These are phyloP conservation scores for Hofmannophila pseudospretella DNA, from an alignment of 2,888 invertebrate species.

Conservation along the genomic window DNA sequence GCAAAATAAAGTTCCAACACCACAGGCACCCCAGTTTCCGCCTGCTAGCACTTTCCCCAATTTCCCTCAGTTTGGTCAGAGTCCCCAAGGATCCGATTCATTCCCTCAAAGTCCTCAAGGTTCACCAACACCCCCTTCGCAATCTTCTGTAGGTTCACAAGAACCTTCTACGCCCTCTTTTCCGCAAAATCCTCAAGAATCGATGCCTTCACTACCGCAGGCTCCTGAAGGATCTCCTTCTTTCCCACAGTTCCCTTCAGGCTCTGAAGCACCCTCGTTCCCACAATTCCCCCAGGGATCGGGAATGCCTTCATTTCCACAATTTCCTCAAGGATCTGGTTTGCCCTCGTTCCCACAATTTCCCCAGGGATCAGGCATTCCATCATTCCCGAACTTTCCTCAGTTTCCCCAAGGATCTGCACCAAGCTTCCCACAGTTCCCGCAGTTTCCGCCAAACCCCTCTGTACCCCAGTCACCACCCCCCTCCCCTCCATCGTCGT, in stretches of 20 bases:
- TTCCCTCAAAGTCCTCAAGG: slow-evolving; percentile 19
- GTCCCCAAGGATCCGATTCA: background rate
- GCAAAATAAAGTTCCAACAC: slow-evolving; percentile 17
- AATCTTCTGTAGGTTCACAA: background rate
- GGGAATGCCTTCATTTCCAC: slow-evolving; percentile 8
- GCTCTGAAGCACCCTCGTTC: slow-evolving; percentile 8
- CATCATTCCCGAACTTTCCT: slow-evolving; percentile 24
- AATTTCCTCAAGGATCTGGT: slow-evolving; percentile 16
- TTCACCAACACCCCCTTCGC: slow-evolving; percentile 9
- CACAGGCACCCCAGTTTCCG: slow-evolving; percentile 22
- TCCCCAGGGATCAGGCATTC: slow-evolving; percentile 11
- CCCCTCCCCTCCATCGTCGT: slow-evolving; percentile 38
- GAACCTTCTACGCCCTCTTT: background rate
- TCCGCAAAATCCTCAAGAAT: slow-evolving; percentile 14
- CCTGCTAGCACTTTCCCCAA: slow-evolving; percentile 22
- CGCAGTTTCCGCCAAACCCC: slow-evolving; percentile 27
- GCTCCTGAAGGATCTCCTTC: slow-evolving; percentile 11
- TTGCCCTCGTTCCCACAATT: slow-evolving; percentile 6
- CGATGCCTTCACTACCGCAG: slow-evolving; percentile 5
- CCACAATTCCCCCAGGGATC: slow-evolving; percentile 9
- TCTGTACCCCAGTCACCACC: slow-evolving; percentile 29
- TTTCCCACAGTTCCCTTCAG: slow-evolving; percentile 13
- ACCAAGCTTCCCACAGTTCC: slow-evolving; percentile 24
- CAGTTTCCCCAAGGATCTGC: slow-evolving; percentile 21
- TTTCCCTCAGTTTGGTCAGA: slow-evolving; percentile 8